These are phyloP conservation scores for Salarias fasciatus DNA, from an alignment of 2,797 vertebrate species.

Conservation along the genomic window DNA sequence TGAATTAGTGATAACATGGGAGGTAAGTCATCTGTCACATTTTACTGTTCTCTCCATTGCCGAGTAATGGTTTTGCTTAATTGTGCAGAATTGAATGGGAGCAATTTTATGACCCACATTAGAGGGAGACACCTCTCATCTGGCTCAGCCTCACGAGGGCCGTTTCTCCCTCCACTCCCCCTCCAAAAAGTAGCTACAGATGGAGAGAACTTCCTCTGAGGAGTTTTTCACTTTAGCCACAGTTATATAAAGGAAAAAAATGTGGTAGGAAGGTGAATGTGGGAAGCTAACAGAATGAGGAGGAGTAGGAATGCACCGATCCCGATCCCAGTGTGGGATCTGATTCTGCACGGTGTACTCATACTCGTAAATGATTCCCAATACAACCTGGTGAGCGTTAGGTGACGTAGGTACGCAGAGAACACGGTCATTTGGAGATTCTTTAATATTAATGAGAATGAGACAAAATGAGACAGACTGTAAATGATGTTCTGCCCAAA, in stretches of 20 bases:
- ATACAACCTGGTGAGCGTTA: no score
- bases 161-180: conserved; percentile 60
- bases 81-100: conserved; percentile 82
- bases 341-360: no score
- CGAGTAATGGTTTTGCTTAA: conserved; percentile 82
- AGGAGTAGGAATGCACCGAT: neutral
- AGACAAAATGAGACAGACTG: no score
- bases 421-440: no score
- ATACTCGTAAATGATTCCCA: no score
- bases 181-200: conserved; percentile 51
- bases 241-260: conserved; percentile 52
- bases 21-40: conserved; percentile 90
- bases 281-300: conserved; percentile 8
- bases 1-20: conserved; percentile 98
- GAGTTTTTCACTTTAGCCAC: conserved; percentile 57
- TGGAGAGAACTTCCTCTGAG: conserved; percentile 55
- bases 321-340: no score
- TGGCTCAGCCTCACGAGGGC: conserved; percentile 46
- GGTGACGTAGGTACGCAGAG: no score
- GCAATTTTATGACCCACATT: conserved; percentile 76
- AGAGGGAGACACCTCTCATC: conserved; percentile 52
- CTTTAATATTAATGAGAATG: no score
- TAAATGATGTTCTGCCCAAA: no score
- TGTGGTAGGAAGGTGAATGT: conserved; percentile 30
- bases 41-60: conserved; percentile 72